Base-by-base conservation (phyloP, 2,797 vertebrate species). In the Saxicola maurus region DNA sequence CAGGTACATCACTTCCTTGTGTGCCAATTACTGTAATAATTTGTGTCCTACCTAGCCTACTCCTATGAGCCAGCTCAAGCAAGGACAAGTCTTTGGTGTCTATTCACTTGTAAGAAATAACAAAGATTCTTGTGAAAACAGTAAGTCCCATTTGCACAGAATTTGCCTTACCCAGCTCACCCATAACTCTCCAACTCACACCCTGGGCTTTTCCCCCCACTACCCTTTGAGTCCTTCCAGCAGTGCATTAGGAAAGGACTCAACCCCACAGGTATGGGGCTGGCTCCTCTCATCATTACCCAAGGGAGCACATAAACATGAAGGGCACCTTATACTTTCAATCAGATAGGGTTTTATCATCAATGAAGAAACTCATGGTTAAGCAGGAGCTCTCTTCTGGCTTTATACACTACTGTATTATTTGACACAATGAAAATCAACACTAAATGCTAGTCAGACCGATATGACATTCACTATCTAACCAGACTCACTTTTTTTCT, bases 231-330 rank as follows among this genome's bases (percentile, higher is more conserved):
- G 38, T 10, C 25, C 2, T 13, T 51, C 35, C 46, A 72, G 57
- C 17, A 64, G 21, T 3, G 9, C 38, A 31, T 19, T 37, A 71
- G 11, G 19, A 38, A 65, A 65, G 31, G 30, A 71, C 15, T 57
- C 49, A 23, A 20, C 14, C n/a, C 4, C 7, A 31, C 19, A 43
- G 18, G 8, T 23, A 24, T 0, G 3, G 8, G 25, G n/a, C 20
- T 81, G 8, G 9, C 43, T 74, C 11, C 20, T 42, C 51, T 38
- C 53, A 25, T 28, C 49, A 38, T 30, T 60, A 38, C 18, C 31
- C 46, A 77, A 45, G 35, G 30, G 17, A 80, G 51, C 30, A 80
- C 5, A 16, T 31, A 68, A 60, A 66, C 28, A 35, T 3, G n/a
- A 84, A 87, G 18, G 28, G n/a, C 23, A 76, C 9, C 21, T 17